Evolutionary conservation across 2,888 invertebrate genomes (phyloP).

Genomic region (Orthosia cruda): DNA sequence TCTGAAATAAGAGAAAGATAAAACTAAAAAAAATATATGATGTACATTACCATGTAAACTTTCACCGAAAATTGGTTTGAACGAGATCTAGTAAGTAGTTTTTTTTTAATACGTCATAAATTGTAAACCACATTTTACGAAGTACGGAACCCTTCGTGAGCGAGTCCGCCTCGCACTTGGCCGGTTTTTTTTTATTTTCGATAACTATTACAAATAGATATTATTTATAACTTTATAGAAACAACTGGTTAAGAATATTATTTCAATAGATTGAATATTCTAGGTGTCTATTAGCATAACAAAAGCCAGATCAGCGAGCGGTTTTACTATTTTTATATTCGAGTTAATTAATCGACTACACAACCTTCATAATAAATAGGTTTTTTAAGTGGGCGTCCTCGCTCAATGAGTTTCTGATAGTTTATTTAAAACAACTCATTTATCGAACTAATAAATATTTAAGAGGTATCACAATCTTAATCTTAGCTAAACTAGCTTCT

Average conservation of each 20-base stretch:
- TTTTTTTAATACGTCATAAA: no score
- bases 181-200: no score
- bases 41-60: no score
- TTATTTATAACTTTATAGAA: not conserved
- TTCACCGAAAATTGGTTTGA: no score
- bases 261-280: not conserved
- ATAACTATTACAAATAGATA: not conserved
- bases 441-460: constrained; percentile 43
- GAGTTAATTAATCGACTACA: not conserved
- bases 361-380: constrained; percentile 14
- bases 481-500: no score
- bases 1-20: no score
- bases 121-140: no score
- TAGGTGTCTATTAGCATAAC: not conserved
- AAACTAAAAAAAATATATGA: no score
- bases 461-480: constrained; percentile 13
- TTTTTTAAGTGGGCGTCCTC: constrained; percentile 26
- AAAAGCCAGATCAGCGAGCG: not conserved
- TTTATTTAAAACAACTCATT: constrained; percentile 17
- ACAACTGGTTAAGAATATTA: not conserved
- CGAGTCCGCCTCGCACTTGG: no score
- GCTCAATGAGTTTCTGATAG: constrained; percentile 4
- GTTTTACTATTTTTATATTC: not conserved
- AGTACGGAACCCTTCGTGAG: no score
- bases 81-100: no score